Evolutionary conservation across 1,140 invertebrate genomes (phyloP), one percentile per base, ranked within the genome.

Genomic region (Nasonia vitripennis): DNA sequence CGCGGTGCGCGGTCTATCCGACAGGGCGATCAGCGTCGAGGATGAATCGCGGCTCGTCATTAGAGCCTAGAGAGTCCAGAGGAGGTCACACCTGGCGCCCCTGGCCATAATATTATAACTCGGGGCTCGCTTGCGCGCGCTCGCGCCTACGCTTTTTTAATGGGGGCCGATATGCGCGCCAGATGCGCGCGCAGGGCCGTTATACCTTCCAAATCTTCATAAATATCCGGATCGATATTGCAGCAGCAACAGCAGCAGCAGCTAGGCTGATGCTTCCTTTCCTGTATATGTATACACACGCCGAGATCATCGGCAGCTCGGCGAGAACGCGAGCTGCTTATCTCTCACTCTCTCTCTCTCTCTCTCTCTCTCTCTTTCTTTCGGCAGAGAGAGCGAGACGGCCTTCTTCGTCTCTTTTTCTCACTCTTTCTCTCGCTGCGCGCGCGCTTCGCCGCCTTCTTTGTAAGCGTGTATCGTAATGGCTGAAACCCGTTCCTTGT

Each of bases 81-180:
- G 90, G 89, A 91, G 91, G 90, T 92, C 91, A 91, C 91, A 92
- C 91, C 91, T 92, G 91, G 91, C 90, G 90, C 90, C 90, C 80
- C 88, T 84, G 88, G 87, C 89, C 88, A 91, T 87, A 87, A 91
- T 87, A 87, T 55, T 62, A 62, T n/a, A 62, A 31, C 83, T 86
- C 84, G 86, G 84, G 86, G 86, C 87, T 78, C 27, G 27, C 27
- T 27, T 27, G 1, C 27, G 27, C 27, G 27, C 27, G 27, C 27
- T 27, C 83, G 12, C 51, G 41, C 83, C 77, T 68, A 68, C 74
- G 34, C 74, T 27, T 84, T 87, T 85, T 87, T 62, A 74, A 74
- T 55, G n/a, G 77, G 20, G 31, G 23, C 81, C 81, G 78, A 88
- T 86, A 88, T 90, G 89, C 89, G 89, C 87, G 88, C 89, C 91